Base-by-base conservation (phyloP, 1,140 invertebrate genomes). In the Nymphalis io region DNA sequence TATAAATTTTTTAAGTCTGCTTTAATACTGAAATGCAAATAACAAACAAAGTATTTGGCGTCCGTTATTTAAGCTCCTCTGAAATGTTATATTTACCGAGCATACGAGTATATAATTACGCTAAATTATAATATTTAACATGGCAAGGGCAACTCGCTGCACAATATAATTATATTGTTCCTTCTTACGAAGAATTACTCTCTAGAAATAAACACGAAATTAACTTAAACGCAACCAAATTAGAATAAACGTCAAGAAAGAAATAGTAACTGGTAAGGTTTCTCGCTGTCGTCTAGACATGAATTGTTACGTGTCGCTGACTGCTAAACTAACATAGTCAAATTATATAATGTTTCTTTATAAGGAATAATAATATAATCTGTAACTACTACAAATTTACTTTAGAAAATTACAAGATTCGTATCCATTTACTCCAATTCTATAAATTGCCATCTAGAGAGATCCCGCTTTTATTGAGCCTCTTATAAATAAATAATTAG, bases 121-220 rank as follows among this genome's bases (percentile, higher is more conserved):
- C 10, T 21, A 21, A 53, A 53, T 53, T 53, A 23, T 53, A 53
- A 53, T 53, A 53, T 53, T 53, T 53, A 21, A 21, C 48, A 53
- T 21, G 8, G 46, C 16, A 10, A 53, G 4, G 8, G 46, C 46
- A 10, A 10, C 40, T 42, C 46, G 18, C 18, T 53, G 18, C 48
- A 20, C 18, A 13, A 53, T 21, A 53, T 53, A 53, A 53, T 53
- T 53, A 53, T 53, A 53, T 21, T 20, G 5, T 20, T 53, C 20
- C 18, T 21, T 33, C 27, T 33, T 33, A 33, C 27, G 11, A 18
- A 53, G 48, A 53, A 21, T 21, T 21, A 53, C 48, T 53, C 13
- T 44, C 18, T 20, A 11, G 48, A 53, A 53, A 53, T 53, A 53
- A 53, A 21, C 20, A 53, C 18, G 20, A 53, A 53, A 23, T 21